Evolutionary conservation across 2,113 vertebrate genomes (phyloP).

Genomic region (Tiliqua scincoides): DNA sequence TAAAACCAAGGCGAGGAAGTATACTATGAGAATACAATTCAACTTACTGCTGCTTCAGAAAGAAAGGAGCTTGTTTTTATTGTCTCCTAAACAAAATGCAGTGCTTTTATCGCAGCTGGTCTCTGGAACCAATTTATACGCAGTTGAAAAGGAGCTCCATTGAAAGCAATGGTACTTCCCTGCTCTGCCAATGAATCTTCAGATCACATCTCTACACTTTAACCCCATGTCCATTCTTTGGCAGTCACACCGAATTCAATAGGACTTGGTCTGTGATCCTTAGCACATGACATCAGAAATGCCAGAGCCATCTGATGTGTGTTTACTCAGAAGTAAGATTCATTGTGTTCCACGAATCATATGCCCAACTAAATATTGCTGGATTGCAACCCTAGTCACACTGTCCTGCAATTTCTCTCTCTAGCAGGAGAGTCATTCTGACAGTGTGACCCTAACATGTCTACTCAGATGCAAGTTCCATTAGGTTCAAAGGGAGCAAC

Average conservation of each 20-base stretch:
- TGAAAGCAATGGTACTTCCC: not conserved
- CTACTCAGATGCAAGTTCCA: no score
- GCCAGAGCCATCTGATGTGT: no score
- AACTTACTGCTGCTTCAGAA: not conserved
- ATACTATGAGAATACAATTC: not conserved
- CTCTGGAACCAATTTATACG: not conserved
- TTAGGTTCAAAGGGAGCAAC: no score
- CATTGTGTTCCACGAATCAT: not conserved
- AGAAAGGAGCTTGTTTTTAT: not conserved
- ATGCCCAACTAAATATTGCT: not conserved
- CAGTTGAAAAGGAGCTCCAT: not conserved
- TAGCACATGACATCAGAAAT: no score
- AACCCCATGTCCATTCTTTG: not conserved
- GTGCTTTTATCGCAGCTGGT: no score
- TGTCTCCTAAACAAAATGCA: not conserved
- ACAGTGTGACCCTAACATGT: no score
- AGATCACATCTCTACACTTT: not conserved
- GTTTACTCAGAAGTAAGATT: no score
- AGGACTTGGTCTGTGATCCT: no score
- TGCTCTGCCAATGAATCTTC: not conserved
- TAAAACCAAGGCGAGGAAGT: not conserved
- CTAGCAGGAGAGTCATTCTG: no score
- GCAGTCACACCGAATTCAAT: not conserved
- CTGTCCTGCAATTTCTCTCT: not conserved
- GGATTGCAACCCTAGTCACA: not conserved